These are phyloP conservation scores for Hypsibius dujardini DNA, from an alignment of 1,140 invertebrate genomes.

Conservation along the genomic window DNA sequence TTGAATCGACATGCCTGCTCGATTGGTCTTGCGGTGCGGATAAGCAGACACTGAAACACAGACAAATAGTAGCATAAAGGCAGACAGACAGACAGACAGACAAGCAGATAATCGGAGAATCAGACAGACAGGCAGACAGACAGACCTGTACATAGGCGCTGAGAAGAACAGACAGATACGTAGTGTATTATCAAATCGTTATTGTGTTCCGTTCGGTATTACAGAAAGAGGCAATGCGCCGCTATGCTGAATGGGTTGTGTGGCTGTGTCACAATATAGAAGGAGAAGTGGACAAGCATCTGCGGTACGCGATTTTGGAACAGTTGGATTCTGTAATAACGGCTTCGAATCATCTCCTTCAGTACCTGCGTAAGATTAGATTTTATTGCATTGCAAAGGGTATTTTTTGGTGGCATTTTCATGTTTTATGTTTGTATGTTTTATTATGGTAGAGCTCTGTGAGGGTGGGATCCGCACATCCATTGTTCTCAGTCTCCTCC, in stretches of 20 bases:
- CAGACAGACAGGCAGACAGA: too few relatives aligned
- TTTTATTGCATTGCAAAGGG: not conserved
- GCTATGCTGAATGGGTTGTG: slow-evolving; percentile 1
- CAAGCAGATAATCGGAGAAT: too few relatives aligned
- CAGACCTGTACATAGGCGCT: too few relatives aligned
- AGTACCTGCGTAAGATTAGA: not conserved
- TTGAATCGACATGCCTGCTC: not conserved
- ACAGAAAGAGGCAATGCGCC: not conserved
- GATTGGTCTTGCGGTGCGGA: not conserved
- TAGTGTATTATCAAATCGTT: too few relatives aligned
- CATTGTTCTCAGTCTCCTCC: not conserved
- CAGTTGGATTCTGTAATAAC: not conserved
- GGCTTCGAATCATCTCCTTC: not conserved
- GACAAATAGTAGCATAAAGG: too few relatives aligned
- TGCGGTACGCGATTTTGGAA: not conserved
- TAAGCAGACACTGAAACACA: too few relatives aligned
- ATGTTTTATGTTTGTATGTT: not conserved
- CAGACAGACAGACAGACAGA: too few relatives aligned
- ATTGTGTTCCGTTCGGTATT: too few relatives aligned
- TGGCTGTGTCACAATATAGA: not conserved
- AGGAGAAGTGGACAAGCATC: not conserved
- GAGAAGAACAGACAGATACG: too few relatives aligned
- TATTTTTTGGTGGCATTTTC: not conserved
- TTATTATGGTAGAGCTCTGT: not conserved
- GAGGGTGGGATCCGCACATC: not conserved